Percentiles rank a stretch among this genome's conserved stretches.
Evolutionary conservation across 2,888 invertebrate genomes (phyloP).

Genomic region (Drosophila dives): DNA sequence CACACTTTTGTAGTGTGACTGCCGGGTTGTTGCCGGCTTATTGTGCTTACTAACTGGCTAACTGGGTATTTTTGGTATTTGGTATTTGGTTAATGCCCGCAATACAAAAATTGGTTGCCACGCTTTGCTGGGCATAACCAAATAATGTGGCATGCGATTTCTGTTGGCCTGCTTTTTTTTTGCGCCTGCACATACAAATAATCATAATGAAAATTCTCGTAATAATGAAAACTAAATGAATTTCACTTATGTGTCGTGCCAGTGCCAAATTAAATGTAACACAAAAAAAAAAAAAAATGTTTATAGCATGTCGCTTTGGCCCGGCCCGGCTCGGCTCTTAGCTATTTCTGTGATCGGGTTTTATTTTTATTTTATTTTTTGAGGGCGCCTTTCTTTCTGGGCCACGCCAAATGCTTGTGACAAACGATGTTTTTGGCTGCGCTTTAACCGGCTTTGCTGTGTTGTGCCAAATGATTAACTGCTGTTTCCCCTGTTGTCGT

Average conservation of each 20-base stretch:
- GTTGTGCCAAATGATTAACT: conserved; percentile 63
- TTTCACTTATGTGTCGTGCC: conserved; percentile 79
- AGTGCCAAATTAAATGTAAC: conserved; percentile 72
- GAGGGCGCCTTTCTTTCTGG: conserved; percentile 60
- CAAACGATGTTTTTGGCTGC: conserved; percentile 63
- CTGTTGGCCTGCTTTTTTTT: conserved; percentile 62
- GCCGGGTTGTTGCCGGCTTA: conserved; percentile 6
- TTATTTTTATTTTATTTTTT: conserved; percentile 18
- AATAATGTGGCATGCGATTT: conserved; percentile 70
- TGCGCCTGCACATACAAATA: conserved; percentile 11
- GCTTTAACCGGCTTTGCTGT: conserved; percentile 37
- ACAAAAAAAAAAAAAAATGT: conserved; percentile 62
- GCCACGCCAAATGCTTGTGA: conserved; percentile 67
- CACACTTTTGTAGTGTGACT: too few species aligned
- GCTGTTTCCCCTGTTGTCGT: conserved; percentile 32
- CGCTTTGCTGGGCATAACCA: conserved; percentile 53
- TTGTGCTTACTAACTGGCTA: conserved; percentile 29
- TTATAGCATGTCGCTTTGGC: conserved; percentile 64
- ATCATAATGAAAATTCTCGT: conserved; percentile 45
- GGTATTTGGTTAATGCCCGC: conserved; percentile 28
- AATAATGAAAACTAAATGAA: conserved; percentile 76
- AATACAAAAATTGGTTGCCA: conserved; percentile 35
- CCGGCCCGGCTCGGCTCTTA: conserved; percentile 29
- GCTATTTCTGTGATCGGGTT: conserved; percentile 50
- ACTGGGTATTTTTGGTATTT: too few species aligned